phyloP scores from a whole-genome alignment of 1,140 invertebrate species.

The Homalodisca vitripennis region DNA sequence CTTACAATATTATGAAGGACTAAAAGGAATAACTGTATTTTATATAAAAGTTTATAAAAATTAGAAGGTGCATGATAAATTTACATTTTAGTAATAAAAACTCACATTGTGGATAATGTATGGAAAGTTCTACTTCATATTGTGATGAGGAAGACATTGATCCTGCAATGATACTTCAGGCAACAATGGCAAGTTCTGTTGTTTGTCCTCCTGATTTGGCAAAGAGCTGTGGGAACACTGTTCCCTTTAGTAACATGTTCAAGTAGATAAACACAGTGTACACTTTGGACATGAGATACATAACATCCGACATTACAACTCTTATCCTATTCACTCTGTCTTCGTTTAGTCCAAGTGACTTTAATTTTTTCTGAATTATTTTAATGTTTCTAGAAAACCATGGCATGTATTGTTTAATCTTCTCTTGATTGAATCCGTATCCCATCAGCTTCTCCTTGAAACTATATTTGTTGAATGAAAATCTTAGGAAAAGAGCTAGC shows the following conservation, averaged over 20 bases:
- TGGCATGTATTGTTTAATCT: constrained; percentile 3
- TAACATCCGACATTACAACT: neutral
- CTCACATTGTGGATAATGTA: too few relatives aligned
- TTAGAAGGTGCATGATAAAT: too few relatives aligned
- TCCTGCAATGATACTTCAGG: too few relatives aligned
- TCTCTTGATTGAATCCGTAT: constrained; percentile 1
- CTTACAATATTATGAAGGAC: too few relatives aligned
- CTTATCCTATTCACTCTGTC: neutral
- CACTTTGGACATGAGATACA: neutral
- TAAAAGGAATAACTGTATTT: too few relatives aligned
- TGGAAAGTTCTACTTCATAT: too few relatives aligned
- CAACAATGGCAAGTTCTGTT: too few relatives aligned
- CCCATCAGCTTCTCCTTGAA: neutral
- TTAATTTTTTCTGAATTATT: neutral
- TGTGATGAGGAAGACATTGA: too few relatives aligned
- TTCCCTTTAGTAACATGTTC: neutral
- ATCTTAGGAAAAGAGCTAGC: neutral
- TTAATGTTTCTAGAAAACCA: neutral
- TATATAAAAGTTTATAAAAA: too few relatives aligned
- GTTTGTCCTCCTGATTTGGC: neutral
- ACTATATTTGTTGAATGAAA: neutral
- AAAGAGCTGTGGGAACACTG: neutral
- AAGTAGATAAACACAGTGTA: neutral
- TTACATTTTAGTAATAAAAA: too few relatives aligned
- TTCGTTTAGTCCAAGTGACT: neutral